Base-by-base conservation (phyloP, 2,888 invertebrate species). In the Dexiosoma caninum region DNA sequence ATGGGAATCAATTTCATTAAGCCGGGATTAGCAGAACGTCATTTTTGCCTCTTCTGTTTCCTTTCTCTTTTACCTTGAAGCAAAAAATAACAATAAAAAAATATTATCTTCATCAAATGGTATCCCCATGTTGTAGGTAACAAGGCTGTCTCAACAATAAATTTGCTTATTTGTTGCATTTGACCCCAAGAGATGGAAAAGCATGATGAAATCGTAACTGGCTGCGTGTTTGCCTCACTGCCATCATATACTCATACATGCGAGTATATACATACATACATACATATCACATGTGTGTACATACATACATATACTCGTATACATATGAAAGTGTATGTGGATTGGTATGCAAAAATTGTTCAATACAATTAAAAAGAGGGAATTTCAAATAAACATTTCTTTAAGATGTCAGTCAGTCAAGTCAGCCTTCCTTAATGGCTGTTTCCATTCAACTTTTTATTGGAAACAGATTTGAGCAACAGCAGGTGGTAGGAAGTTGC, bases 1-100 rank as follows among this genome's bases (percentile, higher is more conserved):
- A 30, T 77, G 78, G 77, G 83, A 83, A 84, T 84, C 84, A 83
- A 84, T 84, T 84, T 83, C 84, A 83, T 62, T 84, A 84, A 84
- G 83, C 81, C 67, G 80, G 82, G 79, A 84, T 84, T 81, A 84
- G 37, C 21, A 51, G 42, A 77, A 81, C 42, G 62, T 72, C 49
- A 67, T 57, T 79, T 77, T 51, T 60, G 2, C 7, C 44, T 57
- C 55, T 27, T 42, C 51, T 35, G n/a, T 8, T 16, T 64, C 16
- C 42, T 30, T 46, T 51, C 51, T 12, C 35, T 35, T 30, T 51
- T 8, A 27, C 10, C 8, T 27, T 53, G 8, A 37, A n/a, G n/a
- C n/a, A n/a, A n/a, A 40, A 42, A 27, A 30, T 7, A n/a, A 40
- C 5, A 35, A n/a, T n/a, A n/a, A n/a, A n/a, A 49, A 27, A 16